Evolutionary conservation across 2,888 invertebrate species (phyloP), one percentile per base, ranked within the genome.

Genomic region (Ceriagrion tenellum): DNA sequence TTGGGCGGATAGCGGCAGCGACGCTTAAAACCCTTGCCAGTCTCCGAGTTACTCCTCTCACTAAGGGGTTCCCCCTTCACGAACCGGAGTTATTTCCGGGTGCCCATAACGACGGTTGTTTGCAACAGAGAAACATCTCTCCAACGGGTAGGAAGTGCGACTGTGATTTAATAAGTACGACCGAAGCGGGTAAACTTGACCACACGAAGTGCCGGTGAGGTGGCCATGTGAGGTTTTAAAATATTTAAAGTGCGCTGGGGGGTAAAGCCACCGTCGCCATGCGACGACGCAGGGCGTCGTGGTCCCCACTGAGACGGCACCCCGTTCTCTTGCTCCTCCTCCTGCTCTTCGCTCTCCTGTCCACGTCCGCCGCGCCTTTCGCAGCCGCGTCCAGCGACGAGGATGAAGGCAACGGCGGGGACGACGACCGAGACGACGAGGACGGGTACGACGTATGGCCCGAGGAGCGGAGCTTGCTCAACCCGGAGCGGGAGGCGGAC

Each of bases 281-380:
- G 93, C 93, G 93, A 93, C 93, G 93, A 93, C 63, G 69, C 63
- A 16, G 93, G 93, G 69, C 93, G 93, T 93, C 93, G 69, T 69
- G 93, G 93, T 93, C 69, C 93, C 63, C 63, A 69, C 40, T 93
- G 69, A 63, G 69, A n/a, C 69, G 69, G n/a, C 74, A 63, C 20
- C 93, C 69, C 63, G 18, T 93, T 47, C 59, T 91, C 35, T 40
- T 59, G 26, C 56, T 91, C 59, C 88, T 88, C 40, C 91, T 91
- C 18, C 69, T 93, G 47, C 18, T 93, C 74, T 69, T 93, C 69
- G 35, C 47, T 26, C 69, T 69, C 47, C 74, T 93, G 12, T 93
- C 69, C 93, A 47, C 47, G 18, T 93, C 69, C 63, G 63, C 69
- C 18, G 16, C 93, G 30, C 55, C 89, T 23, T 89, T 89, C 55